Evolutionary conservation across 2,113 vertebrate genomes (phyloP), one percentile per base, ranked within the genome.

Genomic region (Saimiri boliviensis): DNA sequence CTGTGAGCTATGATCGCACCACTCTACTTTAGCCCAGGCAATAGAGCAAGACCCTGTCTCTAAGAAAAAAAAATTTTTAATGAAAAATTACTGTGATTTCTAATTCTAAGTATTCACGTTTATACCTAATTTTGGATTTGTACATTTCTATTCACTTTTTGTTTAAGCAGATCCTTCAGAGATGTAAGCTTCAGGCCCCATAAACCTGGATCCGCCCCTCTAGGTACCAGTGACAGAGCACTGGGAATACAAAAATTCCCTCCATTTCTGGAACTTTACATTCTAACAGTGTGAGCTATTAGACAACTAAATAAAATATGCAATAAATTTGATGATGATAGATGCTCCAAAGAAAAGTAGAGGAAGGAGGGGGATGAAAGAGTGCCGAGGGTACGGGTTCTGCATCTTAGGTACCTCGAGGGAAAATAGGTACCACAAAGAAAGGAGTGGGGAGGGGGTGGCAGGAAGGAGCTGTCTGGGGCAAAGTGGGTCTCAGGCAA

Each of bases 21-120:
- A 32, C 60, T 63, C 5, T 5, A 13, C 1, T 63, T 30, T 30
- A 63, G 60, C 60, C 27, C 13, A 30, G 27, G 60, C 27, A 63
- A 30, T 30, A 63, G 60, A 63, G 60, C 60, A 63, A 63, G 60
- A 32, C 27, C 27, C 60, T 63, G 27, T 63, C 60, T 32, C 60
- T 63, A 63, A 63, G 60, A 30, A 14, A 60, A 63, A 7, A 45
- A 45, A 45, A 45, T 8, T 45, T 45, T 45, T 45, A 45, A 45
- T 45, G 7, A 45, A 45, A 45, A 60, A 63, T 63, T 63, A 85
- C 73, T 90, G 5, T 71, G 42, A 89, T 73, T 89, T 54, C 49
- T 66, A 85, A 89, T 79, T 70, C 37, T 35, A 96, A 73, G 58
- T 86, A 45, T 66, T n/a, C 60, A 76, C n/a, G 80, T 86, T 94